Evolutionary conservation across 2,888 invertebrate genomes (phyloP).

Genomic region (Choreutis nemorana): DNA sequence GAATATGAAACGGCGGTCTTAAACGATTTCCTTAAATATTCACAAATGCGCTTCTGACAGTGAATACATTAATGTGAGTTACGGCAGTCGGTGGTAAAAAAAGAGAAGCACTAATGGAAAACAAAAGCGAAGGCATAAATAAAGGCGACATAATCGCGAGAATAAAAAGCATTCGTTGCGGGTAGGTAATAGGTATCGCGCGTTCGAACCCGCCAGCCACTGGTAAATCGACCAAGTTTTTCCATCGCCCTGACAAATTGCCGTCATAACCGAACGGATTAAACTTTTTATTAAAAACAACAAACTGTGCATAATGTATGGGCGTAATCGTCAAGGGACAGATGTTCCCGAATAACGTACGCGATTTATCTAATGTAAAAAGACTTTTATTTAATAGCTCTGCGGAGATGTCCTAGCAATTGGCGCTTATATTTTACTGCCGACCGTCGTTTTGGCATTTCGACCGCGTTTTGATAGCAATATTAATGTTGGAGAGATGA

Average conservation of each 20-base stretch:
- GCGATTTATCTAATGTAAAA: constrained; percentile 65
- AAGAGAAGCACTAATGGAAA: constrained; percentile 48
- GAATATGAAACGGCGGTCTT: constrained; percentile 27
- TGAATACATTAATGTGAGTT: constrained; percentile 41
- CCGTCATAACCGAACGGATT: constrained; percentile 64
- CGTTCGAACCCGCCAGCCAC: constrained; percentile 32
- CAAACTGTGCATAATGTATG: constrained; percentile 65
- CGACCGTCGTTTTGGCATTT: constrained; percentile 48
- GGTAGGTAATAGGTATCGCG: constrained; percentile 20
- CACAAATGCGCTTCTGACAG: constrained; percentile 23
- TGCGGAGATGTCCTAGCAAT: constrained; percentile 56
- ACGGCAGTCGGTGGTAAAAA: constrained; percentile 33
- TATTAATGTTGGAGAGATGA: constrained; percentile 50
- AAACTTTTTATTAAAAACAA: constrained; percentile 67
- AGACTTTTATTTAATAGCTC: constrained; percentile 64
- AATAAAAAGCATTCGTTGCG: constrained; percentile 30
- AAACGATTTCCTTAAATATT: constrained; percentile 27
- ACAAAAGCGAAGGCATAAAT: constrained; percentile 60
- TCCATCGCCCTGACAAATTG: constrained; percentile 62
- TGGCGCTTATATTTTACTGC: constrained; percentile 53
- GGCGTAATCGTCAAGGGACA: constrained; percentile 62
- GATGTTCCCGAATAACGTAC: constrained; percentile 60
- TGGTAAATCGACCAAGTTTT: constrained; percentile 61
- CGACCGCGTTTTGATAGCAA: constrained; percentile 45
- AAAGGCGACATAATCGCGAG: constrained; percentile 50